Evolutionary conservation across 1,140 invertebrate genomes (phyloP), one percentile per base, ranked within the genome.

Genomic region (Cotesia vestalis): DNA sequence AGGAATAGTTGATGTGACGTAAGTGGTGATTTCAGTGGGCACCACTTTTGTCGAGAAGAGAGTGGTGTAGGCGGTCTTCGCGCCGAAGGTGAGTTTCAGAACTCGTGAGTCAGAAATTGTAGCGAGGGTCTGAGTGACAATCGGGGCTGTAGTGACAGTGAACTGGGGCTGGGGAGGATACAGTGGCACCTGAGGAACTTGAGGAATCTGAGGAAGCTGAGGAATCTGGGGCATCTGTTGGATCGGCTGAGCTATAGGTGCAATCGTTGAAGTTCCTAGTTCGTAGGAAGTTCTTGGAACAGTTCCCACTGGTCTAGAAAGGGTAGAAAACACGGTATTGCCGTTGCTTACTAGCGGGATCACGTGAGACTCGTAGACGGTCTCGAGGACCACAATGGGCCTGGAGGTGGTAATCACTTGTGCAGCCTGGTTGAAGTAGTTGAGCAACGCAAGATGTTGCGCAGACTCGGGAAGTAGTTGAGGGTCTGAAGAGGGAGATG

Each of bases 21-120:
- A 94, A 12, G 93, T 93, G 2, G 95, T 96, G 20, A 95, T 77
- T 61, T 92, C 88, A 1, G 94, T 96, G 12, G 94, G 94, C 20
- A 96, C 91, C 17, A 96, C 91, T 74, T 89, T 91, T n/a, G 94
- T 95, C 0, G 93, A 94, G 79, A 92, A 96, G 34, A 96, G 85
- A 0, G 94, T 96, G 0, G 95, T 96, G 78, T 93, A 94, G 0
- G 94, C 93, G 0, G 95, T 95, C 79, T 94, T 94, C 20, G 95
- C 95, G 4, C 94, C 94, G 81, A 96, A 96, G 1, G 94, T 95
- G 11, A 96, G 85, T 80, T 95, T 95, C 17, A 96, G 83, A 17
- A 96, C 88, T 84, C 94, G 93, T 60, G 93, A 94, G 40, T 94
- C 91, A 0, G 94, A 95, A 64, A 92, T 88, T 1, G 93, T 95